Percentiles rank a stretch among this genome's conserved stretches.
Evolutionary conservation across 2,888 invertebrate species (phyloP).

Genomic region (Drosophila paracracens): DNA sequence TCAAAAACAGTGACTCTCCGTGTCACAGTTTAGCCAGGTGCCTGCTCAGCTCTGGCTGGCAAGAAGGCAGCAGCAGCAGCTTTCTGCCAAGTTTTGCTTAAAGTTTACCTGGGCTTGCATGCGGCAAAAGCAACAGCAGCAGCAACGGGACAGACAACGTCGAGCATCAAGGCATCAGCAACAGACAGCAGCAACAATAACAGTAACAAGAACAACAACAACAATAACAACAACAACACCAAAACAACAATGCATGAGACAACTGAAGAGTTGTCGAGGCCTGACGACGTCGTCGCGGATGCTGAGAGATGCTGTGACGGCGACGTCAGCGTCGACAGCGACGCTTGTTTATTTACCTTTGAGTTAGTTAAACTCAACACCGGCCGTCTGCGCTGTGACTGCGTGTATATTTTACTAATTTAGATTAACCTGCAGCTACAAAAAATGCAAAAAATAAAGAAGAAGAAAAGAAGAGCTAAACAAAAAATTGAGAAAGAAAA

Average conservation of each 20-base stretch:
- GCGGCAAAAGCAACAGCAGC: conserved; percentile 36
- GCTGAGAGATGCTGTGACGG: conserved; percentile 28
- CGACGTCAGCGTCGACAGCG: conserved; percentile 23
- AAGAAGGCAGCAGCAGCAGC: conserved; percentile 41
- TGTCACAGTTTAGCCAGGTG: conserved; percentile 16
- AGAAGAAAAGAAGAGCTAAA: conserved; percentile 41
- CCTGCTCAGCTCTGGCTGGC: conserved; percentile 23
- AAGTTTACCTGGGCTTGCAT: conserved; percentile 68
- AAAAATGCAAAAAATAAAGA: conserved; percentile 7
- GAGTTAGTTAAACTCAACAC: conserved; percentile 72
- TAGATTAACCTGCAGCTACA: conserved; percentile 80
- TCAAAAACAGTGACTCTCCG: conserved; percentile 15
- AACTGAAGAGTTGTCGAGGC: conserved; percentile 74
- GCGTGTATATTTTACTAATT: conserved; percentile 80
- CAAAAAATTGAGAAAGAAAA: conserved; percentile 20
- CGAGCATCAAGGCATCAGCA: conserved; percentile 42
- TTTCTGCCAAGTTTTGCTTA: conserved; percentile 76
- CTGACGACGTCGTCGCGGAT: conserved; percentile 60
- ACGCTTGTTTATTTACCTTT: conserved; percentile 74
- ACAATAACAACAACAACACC: conserved; percentile 18
- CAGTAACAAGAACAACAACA: conserved; percentile 32
- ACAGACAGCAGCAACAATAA: conserved; percentile 39
- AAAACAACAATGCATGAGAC: conserved; percentile 32
- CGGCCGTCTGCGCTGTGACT: conserved; percentile 41
- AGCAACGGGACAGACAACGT: conserved; percentile 43